Percentiles rank a stretch among this genome's conserved stretches.
Conservation (phyloP, 2,113 vertebrate genomes). For the Alexandromys fortis region DNA sequence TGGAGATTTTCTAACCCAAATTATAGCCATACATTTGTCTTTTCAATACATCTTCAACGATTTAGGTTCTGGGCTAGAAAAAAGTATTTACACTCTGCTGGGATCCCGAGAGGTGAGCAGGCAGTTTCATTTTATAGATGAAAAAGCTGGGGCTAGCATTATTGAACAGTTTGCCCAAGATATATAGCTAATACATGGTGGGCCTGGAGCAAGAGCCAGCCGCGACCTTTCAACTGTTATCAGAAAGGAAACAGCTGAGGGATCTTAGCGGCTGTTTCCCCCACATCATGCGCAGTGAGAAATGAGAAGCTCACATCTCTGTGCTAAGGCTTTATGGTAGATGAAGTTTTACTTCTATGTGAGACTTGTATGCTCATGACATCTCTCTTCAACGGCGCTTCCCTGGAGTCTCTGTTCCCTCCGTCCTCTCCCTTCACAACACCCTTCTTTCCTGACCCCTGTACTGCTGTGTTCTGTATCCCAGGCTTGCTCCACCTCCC, state of each 20-base stretch:
- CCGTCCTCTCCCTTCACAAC: not conserved
- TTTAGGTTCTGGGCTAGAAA: not conserved
- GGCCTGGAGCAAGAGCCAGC: not conserved
- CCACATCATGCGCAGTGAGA: too few relatives aligned
- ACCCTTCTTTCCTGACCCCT: constrained; percentile 40
- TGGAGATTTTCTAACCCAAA: not conserved
- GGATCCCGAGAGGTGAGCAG: not conserved
- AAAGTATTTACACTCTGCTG: fast-evolving
- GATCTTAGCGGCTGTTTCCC: not conserved
- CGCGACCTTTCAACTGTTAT: too few relatives aligned
- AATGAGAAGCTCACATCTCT: not conserved
- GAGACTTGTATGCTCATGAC: not conserved
- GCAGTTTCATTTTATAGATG: not conserved
- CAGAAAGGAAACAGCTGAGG: not conserved
- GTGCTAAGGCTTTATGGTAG: not conserved
- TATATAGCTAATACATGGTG: not conserved
- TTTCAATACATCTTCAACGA: not conserved
- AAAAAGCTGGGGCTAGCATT: not conserved
- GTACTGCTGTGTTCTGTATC: constrained; percentile 7
- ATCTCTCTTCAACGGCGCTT: constrained; percentile 38
- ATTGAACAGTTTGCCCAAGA: not conserved
- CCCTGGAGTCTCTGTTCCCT: constrained; percentile 44
- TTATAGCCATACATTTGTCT: not conserved
- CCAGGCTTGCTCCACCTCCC: not conserved
- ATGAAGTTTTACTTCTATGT: not conserved